A percentile compares a stretch with the other conserved stretches of the same genome.
These are phyloP conservation scores for Myrmophylax atrothorax DNA, from an alignment of 2,113 vertebrate genomes.

Conservation along the genomic window DNA sequence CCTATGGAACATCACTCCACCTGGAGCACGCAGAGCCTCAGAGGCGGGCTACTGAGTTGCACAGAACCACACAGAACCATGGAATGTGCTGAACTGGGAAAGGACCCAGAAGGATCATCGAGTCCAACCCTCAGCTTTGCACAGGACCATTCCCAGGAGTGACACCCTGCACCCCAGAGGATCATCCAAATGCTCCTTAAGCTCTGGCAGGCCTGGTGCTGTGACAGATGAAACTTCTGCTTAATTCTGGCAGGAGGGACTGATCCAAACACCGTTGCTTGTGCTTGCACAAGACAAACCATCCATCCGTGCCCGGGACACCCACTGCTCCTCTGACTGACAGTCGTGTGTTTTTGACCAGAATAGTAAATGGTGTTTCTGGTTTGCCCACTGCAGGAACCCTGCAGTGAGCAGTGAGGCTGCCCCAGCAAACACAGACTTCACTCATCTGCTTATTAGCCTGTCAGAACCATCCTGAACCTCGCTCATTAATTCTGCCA, in stretches of 20 bases:
- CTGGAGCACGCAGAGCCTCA: rapidly evolving
- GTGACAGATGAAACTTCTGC: not conserved
- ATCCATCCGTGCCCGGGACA: not conserved
- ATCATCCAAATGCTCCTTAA: not conserved
- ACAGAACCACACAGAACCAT: not conserved
- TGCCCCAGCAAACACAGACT: not conserved
- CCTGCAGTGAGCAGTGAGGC: not conserved
- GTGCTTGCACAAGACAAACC: not conserved
- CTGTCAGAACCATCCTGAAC: not conserved
- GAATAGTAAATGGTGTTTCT: not conserved
- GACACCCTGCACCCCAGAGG: not conserved
- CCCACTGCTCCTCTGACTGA: not conserved
- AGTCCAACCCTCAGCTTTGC: not conserved
- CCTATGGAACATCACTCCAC: not conserved
- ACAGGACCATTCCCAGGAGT: not conserved
- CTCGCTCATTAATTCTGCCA: not conserved
- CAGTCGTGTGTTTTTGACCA: not conserved
- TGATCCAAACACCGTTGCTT: not conserved
- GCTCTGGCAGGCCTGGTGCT: not conserved
- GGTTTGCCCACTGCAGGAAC: not conserved
- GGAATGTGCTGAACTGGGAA: not conserved
- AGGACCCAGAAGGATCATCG: not conserved
- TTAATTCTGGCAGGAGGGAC: not conserved
- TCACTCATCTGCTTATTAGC: not conserved
- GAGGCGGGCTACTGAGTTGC: not conserved